phyloP scores from a whole-genome alignment of 2,797 vertebrate genomes.

The Sternarchorhynchus goeldii region DNA sequence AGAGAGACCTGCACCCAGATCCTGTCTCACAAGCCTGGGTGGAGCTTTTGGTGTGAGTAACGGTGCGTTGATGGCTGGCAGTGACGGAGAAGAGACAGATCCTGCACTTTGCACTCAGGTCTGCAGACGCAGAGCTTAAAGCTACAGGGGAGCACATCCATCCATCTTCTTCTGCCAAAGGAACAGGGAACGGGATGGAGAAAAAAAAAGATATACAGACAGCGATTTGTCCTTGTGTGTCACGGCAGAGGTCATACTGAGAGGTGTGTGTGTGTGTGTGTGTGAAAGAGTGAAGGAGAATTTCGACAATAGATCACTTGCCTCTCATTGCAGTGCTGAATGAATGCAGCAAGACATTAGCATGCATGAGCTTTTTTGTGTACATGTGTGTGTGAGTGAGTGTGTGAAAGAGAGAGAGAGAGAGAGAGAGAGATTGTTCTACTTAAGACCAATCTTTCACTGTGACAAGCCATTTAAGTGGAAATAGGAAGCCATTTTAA shows the following conservation, averaged over 20 bases:
- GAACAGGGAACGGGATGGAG: conserved; percentile 13
- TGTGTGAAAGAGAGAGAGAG: not conserved
- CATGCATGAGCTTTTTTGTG: conserved; percentile 38
- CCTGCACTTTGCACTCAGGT: conserved; percentile 14
- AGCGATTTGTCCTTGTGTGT: conserved; percentile 53
- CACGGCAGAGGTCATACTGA: conserved; percentile 51
- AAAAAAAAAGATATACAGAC: conserved; percentile 8
- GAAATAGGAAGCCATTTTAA: conserved; percentile 52
- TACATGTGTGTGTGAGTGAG: not conserved
- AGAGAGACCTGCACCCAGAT: conserved; percentile 6
- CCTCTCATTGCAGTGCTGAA: conserved; percentile 36
- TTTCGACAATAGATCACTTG: conserved; percentile 55
- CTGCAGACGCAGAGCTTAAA: not conserved
- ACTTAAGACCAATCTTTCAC: conserved; percentile 59
- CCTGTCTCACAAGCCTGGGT: conserved; percentile 33
- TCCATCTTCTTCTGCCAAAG: conserved; percentile 17
- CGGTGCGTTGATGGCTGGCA: conserved; percentile 39
- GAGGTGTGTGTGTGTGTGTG: conserved; percentile 20
- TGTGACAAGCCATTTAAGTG: conserved; percentile 59
- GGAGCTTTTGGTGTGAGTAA: conserved; percentile 42
- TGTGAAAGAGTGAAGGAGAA: conserved; percentile 36
- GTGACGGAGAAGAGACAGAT: conserved; percentile 25
- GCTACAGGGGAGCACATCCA: too few species aligned
- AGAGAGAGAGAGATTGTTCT: conserved; percentile 29
- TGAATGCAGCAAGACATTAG: conserved; percentile 45